These are phyloP conservation scores for Equus quagga DNA, from an alignment of 2,113 vertebrate genomes.

Conservation along the genomic window DNA sequence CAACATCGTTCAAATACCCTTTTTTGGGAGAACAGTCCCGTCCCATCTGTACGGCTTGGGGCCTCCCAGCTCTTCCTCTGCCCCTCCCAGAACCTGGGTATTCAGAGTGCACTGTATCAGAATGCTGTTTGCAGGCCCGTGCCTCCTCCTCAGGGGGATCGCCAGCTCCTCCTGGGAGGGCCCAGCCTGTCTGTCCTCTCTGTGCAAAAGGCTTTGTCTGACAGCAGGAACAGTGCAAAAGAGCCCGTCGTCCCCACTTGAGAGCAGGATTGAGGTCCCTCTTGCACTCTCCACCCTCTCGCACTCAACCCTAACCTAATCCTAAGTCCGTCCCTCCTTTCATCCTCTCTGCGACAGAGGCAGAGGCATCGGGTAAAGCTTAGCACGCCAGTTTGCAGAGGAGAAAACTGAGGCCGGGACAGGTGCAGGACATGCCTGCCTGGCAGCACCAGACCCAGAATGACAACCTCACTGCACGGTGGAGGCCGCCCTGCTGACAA, in stretches of 20 bases:
- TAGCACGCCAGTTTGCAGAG: neutral
- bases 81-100: neutral
- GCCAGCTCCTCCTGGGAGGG: neutral
- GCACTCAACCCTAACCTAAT: neutral
- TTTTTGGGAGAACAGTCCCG: neutral
- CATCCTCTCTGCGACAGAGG: no score
- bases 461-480: rapidly evolving
- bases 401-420: neutral
- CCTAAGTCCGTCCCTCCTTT: neutral
- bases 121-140: neutral
- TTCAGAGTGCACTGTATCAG: neutral
- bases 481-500: neutral
- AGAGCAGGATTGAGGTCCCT: neutral
- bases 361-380: neutral
- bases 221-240: neutral
- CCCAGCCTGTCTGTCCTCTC: neutral
- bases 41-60: no score
- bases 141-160: neutral
- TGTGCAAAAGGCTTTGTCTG: neutral
- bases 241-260: neutral
- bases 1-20: neutral
- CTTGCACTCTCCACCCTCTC: neutral
- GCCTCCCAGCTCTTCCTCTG: neutral
- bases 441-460: rapidly evolving
- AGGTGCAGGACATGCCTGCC: neutral